Evolutionary conservation across 1,140 invertebrate genomes (phyloP).

Genomic region (Coenobita brevimanus): DNA sequence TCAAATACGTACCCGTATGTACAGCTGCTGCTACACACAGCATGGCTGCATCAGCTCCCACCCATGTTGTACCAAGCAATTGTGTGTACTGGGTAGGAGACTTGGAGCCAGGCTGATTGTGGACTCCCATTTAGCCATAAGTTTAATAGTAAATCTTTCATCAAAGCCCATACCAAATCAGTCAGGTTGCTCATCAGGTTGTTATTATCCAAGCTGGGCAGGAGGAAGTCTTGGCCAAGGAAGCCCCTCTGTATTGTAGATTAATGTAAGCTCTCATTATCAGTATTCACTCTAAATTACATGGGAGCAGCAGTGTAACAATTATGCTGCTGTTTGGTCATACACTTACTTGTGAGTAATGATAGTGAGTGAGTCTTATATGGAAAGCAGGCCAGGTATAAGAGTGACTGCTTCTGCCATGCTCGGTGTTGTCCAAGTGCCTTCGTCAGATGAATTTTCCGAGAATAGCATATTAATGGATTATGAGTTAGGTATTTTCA

Average conservation of each 20-base stretch:
- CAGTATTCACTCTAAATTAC: neutral
- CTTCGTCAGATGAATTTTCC: conserved; percentile 63
- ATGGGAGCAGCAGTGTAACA: neutral
- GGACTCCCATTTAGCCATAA: conserved; percentile 45
- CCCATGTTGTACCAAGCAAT: neutral
- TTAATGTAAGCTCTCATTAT: neutral
- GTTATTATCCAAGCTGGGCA: conserved; percentile 60
- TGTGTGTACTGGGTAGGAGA: neutral
- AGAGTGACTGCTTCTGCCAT: conserved; percentile 41
- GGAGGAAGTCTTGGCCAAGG: conserved; percentile 34
- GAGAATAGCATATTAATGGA: conserved; percentile 64
- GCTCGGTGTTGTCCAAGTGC: conserved; percentile 63
- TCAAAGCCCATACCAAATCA: conserved; percentile 67
- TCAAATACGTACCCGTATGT: conserved; percentile 45
- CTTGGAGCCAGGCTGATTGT: neutral
- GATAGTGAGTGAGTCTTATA: neutral
- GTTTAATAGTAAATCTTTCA: conserved; percentile 57
- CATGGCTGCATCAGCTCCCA: neutral
- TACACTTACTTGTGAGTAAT: neutral
- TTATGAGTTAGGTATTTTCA: conserved; percentile 49
- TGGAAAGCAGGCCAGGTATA: neutral
- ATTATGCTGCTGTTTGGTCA: neutral
- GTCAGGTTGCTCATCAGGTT: conserved; percentile 67
- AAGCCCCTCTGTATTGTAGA: neutral
- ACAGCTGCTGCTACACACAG: neutral